Conservation (phyloP, 2,113 vertebrate species). For the Nycticryphes semicollaris region DNA sequence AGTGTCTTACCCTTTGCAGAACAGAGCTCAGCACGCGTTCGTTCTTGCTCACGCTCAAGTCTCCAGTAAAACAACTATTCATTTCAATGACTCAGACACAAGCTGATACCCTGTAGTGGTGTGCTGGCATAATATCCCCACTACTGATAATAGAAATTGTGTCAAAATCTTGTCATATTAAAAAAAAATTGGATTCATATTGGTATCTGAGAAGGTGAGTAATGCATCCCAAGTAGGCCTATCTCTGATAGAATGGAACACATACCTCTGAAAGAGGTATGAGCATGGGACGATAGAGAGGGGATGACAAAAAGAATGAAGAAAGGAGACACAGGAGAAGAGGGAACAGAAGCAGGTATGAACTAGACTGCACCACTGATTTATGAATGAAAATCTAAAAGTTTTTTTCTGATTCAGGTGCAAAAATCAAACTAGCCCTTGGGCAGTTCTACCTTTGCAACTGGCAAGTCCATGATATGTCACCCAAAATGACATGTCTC, state of each 20-base stretch:
- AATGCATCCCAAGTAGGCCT: not conserved
- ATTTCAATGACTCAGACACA: not conserved
- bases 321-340: not conserved
- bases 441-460: not conserved
- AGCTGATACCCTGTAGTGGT: not conserved
- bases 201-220: not conserved
- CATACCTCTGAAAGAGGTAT: not conserved
- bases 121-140: not conserved
- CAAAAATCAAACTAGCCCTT: not conserved
- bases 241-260: not conserved
- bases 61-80: not conserved
- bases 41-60: not conserved
- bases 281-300: not conserved
- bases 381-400: conserved; percentile 22
- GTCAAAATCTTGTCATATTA: not conserved
- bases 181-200: conserved; percentile 4
- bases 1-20: not conserved
- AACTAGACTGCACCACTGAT: not conserved
- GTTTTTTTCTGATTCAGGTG: not conserved
- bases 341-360: not conserved
- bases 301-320: not conserved
- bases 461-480: not conserved
- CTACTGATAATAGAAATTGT: not conserved
- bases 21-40: not conserved
- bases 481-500: not conserved